phyloP scores from a whole-genome alignment of 2,888 invertebrate species.

The Tinea trinotella region DNA sequence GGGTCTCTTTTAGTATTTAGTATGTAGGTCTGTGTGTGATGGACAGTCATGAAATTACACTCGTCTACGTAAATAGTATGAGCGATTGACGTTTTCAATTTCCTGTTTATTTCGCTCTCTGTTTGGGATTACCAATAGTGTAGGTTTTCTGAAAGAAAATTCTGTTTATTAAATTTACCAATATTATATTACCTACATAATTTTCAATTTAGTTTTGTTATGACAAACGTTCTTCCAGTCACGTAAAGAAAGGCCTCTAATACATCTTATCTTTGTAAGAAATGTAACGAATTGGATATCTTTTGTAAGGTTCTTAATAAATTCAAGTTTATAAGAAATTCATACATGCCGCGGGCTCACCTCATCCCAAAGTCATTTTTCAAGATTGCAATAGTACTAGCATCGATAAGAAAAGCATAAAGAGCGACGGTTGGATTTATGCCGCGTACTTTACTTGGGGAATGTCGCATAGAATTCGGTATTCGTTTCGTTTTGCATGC shows the following conservation, averaged over 20 bases:
- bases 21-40: background rate
- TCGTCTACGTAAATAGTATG: constrained; percentile 13
- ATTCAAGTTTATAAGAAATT: constrained; percentile 5
- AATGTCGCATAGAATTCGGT: constrained; percentile 40
- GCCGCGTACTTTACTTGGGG: constrained; percentile 32
- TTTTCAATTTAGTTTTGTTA: no score
- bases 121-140: constrained; percentile 9
- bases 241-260: no score
- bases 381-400: constrained; percentile 9
- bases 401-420: constrained; percentile 20
- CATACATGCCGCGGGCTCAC: background rate
- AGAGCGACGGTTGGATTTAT: constrained; percentile 36
- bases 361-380: constrained; percentile 13
- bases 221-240: no score
- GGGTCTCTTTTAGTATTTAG: background rate
- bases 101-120: constrained; percentile 14
- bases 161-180: background rate
- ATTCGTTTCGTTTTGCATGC: constrained; percentile 58
- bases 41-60: constrained; percentile 9
- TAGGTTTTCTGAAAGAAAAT: background rate
- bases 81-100: constrained; percentile 18
- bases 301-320: background rate
- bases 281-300: no score
- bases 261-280: no score
- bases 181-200: background rate